These are phyloP conservation scores for Sphyrna mokarran DNA, from an alignment of 2,113 vertebrate species.

Conservation along the genomic window DNA sequence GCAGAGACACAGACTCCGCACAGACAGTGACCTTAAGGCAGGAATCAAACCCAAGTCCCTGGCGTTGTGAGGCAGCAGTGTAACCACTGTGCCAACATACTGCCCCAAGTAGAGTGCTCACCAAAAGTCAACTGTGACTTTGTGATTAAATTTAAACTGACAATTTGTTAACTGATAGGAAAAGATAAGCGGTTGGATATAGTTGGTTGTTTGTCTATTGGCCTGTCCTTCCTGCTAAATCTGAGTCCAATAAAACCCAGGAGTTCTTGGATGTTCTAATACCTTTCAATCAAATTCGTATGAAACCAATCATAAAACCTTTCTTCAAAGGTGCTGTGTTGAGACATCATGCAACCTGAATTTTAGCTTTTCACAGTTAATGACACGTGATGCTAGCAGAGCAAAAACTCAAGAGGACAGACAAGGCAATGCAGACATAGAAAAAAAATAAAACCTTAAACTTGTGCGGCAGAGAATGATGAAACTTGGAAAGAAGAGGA, in stretches of 20 bases:
- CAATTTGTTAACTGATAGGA: neutral
- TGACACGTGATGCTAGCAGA: neutral
- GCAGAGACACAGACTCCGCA: too few species aligned
- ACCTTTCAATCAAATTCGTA: neutral
- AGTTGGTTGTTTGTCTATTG: neutral
- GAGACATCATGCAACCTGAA: neutral
- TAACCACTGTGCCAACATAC: too few species aligned
- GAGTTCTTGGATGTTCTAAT: neutral
- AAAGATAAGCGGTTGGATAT: neutral
- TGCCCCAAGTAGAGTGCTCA: neutral
- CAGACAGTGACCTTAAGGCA: too few species aligned
- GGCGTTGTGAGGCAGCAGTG: too few species aligned
- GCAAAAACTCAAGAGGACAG: slow-evolving; percentile 3
- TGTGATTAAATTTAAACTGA: neutral
- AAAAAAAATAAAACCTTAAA: slow-evolving; percentile 57
- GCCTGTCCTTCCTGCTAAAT: neutral
- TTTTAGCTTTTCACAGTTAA: slow-evolving; percentile 15
- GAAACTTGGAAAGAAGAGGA: slow-evolving; percentile 52
- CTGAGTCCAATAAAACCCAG: neutral
- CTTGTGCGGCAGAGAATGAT: slow-evolving; percentile 56
- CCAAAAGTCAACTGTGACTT: neutral
- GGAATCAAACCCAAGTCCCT: too few species aligned
- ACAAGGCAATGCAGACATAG: slow-evolving; percentile 45
- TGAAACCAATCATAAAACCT: neutral
- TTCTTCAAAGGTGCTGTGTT: neutral